A percentile compares a stretch with the other conserved stretches of the same genome.
Evolutionary conservation across 2,797 vertebrate genomes (phyloP).

Genomic region (Echeneis naucrates): DNA sequence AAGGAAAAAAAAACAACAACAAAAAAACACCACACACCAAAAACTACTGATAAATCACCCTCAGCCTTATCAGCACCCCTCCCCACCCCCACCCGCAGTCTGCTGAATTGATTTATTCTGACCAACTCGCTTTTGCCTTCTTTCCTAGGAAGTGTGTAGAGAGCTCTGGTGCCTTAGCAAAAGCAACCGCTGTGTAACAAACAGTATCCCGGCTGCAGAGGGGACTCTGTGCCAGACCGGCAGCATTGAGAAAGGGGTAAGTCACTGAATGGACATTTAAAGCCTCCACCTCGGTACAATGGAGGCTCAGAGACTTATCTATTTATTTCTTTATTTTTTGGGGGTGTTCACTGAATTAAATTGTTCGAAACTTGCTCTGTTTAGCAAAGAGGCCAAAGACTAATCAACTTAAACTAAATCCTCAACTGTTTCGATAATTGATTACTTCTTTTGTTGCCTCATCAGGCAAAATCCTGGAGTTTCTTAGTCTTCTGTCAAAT

Average conservation of each 20-base stretch:
- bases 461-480: no score
- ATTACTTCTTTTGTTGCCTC: no score
- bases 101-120: slow-evolving; percentile 85
- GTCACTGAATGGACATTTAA: slow-evolving; percentile 57
- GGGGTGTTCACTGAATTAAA: no score
- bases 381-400: no score
- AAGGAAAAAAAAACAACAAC: no score
- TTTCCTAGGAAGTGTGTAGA: slow-evolving; percentile 99
- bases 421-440: no score
- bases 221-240: slow-evolving; percentile 97
- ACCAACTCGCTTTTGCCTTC: slow-evolving; percentile 97
- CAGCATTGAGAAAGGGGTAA: slow-evolving; percentile 98
- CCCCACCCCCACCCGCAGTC: slow-evolving; percentile 19
- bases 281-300: background rate
- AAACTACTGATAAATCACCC: slow-evolving; percentile 53
- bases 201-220: slow-evolving; percentile 98
- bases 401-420: no score
- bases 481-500: no score
- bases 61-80: slow-evolving; percentile 13
- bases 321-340: no score
- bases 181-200: slow-evolving; percentile 99
- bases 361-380: no score
- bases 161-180: slow-evolving; percentile 99
- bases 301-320: no score
- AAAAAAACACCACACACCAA: slow-evolving; percentile 45